Evolutionary conservation across 2,797 vertebrate genomes (phyloP).

Genomic region (Argya squamiceps): DNA sequence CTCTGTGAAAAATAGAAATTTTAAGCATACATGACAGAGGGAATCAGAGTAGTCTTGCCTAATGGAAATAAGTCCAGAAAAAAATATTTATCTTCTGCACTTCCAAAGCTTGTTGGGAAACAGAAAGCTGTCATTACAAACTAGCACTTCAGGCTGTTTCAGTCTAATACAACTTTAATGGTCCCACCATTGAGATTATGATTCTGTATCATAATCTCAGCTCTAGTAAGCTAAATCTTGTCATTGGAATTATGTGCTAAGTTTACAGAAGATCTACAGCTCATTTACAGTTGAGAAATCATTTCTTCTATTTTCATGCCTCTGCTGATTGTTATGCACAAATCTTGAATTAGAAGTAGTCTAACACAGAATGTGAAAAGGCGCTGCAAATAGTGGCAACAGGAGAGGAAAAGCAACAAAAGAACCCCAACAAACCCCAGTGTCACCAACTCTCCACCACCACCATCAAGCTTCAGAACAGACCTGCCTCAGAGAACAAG

Average conservation of each 20-base stretch:
- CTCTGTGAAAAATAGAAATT: not conserved
- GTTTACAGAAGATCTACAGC: not conserved
- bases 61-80: not conserved
- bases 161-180: not conserved
- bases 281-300: not conserved
- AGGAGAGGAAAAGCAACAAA: not conserved
- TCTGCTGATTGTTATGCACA: not conserved
- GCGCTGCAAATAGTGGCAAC: not conserved
- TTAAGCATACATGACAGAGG: not conserved
- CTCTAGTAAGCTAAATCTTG: not conserved
- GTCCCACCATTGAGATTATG: not conserved
- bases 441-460: not conserved
- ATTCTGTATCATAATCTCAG: not conserved
- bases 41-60: not conserved
- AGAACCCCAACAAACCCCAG: not conserved
- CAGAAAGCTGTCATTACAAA: not conserved
- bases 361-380: not conserved
- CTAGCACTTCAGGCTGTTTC: not conserved
- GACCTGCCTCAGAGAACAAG: not conserved
- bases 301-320: not conserved
- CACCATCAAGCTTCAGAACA: not conserved
- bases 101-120: not conserved
- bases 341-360: not conserved
- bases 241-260: not conserved
- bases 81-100: not conserved